Evolutionary conservation across 2,113 vertebrate species (phyloP), one percentile per base, ranked within the genome.

Genomic region (Myocastor coypus): DNA sequence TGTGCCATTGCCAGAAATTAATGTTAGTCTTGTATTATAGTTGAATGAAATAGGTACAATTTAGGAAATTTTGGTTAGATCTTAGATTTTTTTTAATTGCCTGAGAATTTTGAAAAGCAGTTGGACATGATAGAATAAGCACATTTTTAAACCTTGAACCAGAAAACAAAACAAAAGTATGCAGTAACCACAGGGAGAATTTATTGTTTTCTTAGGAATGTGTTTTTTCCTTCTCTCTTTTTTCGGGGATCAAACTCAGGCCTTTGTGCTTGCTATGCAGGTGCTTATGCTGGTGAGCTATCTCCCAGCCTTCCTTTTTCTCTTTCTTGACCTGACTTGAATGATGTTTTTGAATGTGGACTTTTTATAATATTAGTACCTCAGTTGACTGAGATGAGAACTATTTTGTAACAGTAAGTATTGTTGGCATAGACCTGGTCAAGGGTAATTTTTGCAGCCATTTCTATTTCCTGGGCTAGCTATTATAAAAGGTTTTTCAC

Each of bases 321-420:
- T 71, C 95, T 94, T 71, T 63, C 94, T 91, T 86, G 69, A 89
- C 22, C 5, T 64, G 64, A 75, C 83, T 96, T 96, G 24, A 83
- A 28, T 91, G 71, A 92, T 96, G 68, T 91, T 50, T 91, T 89
- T 94, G 91, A 94, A 32, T 85, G 91, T 95, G 69, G n/a, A 63
- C 30, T 78, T 95, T 94, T 89, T 92, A 73, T 92, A 69, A 92
- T 52, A 8, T 63, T 81, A 64, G 57, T 66, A 55, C 57, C 16
- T 96, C 81, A 96, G 26, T 96, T 92, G 95, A 68, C 77, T 94
- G 84, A 95, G 82, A 73, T 61, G 82, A 96, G 86, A 95, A 96
- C n/a, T 93, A 87, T 89, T 96, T 92, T 84, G 83, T 87, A 87
- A 84, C 26, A 37, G 83, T 87, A 57, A 83, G 59, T 10, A 59